These are phyloP conservation scores for Acrossocheilus wenchowensis DNA, from an alignment of 2,797 vertebrate genomes.

Conservation along the genomic window DNA sequence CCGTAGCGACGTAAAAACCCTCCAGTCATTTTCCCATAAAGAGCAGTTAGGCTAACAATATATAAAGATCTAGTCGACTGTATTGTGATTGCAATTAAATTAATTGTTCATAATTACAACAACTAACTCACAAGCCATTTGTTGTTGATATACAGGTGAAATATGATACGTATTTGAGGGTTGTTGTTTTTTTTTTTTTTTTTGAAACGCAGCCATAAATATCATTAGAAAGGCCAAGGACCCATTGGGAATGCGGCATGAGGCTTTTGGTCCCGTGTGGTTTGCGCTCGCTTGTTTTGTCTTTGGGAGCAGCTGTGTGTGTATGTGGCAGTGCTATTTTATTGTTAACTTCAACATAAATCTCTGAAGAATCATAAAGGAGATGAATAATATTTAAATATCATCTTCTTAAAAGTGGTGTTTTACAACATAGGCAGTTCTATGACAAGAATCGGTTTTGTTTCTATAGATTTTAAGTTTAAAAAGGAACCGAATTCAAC, in stretches of 20 bases:
- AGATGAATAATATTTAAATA: neutral
- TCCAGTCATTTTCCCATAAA: neutral
- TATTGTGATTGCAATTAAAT: constrained; percentile 14
- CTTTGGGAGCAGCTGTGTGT: constrained; percentile 34
- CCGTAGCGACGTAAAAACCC: neutral
- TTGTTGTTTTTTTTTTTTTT: neutral
- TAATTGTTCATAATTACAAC: constrained; percentile 27
- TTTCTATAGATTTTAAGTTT: neutral
- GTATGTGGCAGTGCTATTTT: constrained; percentile 30
- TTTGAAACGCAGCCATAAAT: constrained; percentile 29
- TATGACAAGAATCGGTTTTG: neutral
- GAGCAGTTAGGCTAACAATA: neutral
- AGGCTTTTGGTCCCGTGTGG: constrained; percentile 19
- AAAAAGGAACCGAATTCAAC: neutral
- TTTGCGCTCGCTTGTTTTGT: constrained; percentile 38
- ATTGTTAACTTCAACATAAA: constrained; percentile 11
- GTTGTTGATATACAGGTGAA: constrained; percentile 43
- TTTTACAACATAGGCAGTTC: neutral
- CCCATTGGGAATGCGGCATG: constrained; percentile 31
- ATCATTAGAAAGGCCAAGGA: constrained; percentile 36
- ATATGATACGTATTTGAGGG: constrained; percentile 4
- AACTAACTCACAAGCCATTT: constrained; percentile 3
- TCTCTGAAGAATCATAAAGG: neutral
- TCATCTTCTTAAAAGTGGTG: neutral
- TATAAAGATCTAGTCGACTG: neutral